Percentiles rank a stretch among this genome's conserved stretches.
phyloP scores from a whole-genome alignment of 2,888 invertebrate genomes.

The Euplagia quadripunctaria region DNA sequence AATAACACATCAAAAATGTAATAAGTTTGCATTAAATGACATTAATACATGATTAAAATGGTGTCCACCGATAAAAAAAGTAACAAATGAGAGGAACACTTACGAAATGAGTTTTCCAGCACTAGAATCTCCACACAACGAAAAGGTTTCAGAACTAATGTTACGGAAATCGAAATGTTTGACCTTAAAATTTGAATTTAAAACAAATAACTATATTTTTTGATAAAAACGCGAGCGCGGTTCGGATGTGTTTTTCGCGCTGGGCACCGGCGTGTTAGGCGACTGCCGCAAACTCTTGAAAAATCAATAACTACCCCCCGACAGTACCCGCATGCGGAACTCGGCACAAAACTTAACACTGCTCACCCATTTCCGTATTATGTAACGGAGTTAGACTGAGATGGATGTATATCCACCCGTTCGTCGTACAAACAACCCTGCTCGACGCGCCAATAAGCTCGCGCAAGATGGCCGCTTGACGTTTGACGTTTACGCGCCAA shows the following conservation, averaged over 20 bases:
- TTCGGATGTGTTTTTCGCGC: conserved; percentile 81
- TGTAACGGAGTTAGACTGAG: conserved; percentile 76
- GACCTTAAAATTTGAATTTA: conserved; percentile 57
- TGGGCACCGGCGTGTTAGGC: conserved; percentile 81
- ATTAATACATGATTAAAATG: conserved; percentile 70
- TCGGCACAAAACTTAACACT: conserved; percentile 73
- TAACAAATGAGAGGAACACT: conserved; percentile 65
- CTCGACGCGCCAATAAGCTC: conserved; percentile 70
- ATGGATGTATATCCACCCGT: conserved; percentile 63
- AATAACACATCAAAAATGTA: conserved; percentile 40
- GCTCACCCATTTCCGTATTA: conserved; percentile 85
- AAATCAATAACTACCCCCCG: conserved; percentile 83
- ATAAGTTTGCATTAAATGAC: conserved; percentile 52
- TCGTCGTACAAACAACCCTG: conserved; percentile 70
- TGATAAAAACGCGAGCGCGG: conserved; percentile 79
- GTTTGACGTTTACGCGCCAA: conserved; percentile 85
- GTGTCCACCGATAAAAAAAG: conserved; percentile 61
- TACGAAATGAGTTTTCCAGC: conserved; percentile 79
- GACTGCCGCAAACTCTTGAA: conserved; percentile 85
- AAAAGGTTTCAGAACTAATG: conserved; percentile 50
- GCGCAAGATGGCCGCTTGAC: conserved; percentile 78
- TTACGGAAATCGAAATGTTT: conserved; percentile 33
- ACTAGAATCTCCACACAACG: conserved; percentile 70
- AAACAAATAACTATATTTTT: conserved; percentile 65
- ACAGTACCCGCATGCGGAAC: conserved; percentile 83